phyloP scores from a whole-genome alignment of 2,797 vertebrate genomes.

The Macrochelys suwanniensis region DNA sequence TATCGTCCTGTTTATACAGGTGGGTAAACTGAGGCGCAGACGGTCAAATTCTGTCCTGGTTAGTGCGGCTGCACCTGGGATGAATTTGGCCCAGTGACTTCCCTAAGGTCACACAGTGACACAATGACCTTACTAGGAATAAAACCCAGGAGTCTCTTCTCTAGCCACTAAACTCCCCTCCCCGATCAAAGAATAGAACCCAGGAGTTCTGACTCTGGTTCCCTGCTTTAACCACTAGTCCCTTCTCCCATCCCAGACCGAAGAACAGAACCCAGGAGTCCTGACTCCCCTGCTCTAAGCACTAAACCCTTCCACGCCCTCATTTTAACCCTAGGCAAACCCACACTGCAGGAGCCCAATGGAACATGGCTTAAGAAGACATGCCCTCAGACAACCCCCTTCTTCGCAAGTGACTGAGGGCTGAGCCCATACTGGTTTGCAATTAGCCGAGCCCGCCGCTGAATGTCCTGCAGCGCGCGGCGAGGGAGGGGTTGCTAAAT shows the following conservation, averaged over 20 bases:
- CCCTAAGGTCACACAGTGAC: neutral
- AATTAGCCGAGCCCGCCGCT: too few species aligned
- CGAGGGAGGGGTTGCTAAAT: neutral
- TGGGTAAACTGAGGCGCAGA: neutral
- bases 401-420: neutral
- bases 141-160: neutral
- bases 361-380: too few species aligned
- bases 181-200: neutral
- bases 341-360: too few species aligned
- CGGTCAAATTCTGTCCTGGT: neutral
- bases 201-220: neutral
- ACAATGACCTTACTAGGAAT: neutral
- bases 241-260: neutral
- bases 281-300: neutral
- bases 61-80: neutral
- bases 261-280: neutral
- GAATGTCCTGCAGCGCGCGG: too few species aligned
- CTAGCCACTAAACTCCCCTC: too few species aligned
- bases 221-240: neutral
- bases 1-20: neutral
- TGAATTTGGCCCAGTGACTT: neutral
- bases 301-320: neutral
- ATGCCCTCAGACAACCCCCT: too few species aligned
- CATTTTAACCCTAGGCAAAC: neutral
- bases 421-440: neutral